Evolutionary conservation across 2,888 invertebrate species (phyloP), one percentile per base, ranked within the genome.

Genomic region (Acheta domesticus): DNA sequence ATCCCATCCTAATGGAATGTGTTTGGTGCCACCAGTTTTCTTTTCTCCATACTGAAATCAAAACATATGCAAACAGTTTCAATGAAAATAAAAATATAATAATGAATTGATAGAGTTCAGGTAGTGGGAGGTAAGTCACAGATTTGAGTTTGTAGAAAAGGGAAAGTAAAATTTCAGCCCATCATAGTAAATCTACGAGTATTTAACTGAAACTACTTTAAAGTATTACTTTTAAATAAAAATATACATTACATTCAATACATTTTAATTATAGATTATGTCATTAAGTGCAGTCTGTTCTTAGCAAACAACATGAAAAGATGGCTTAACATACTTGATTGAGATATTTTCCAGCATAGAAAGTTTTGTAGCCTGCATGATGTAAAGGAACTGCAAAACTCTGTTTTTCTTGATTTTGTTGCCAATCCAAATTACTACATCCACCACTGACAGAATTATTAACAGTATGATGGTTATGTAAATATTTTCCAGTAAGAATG

Each of bases 301-400:
- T 36, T 36, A 36, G 36, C 36, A 8, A 36, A 36, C 5, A 36
- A 4, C 36, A 36, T 36, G 36, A 36, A 36, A 36, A 8, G 36
- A 36, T 36, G 36, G 36, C 36, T 8, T 36, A 36, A 78, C 78
- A 82, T 85, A 94, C 96, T 90, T 93, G 90, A 87, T 98, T 98
- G 82, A 98, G 88, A 88, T 98, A 98, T 89, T 98, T 98, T 77
- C 98, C 97, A 83, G 95, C 96, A 86, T 95, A 98, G 86, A 97
- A 96, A 0, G 96, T 97, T 11, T 87, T 89, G 85, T 97, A 98
- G 12, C 88, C 89, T 0, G 90, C 84, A 0, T 88, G 85, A 79
- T 93, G 90, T 50, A 98, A 86, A 74, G 91, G 85, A 0, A 90
- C 89, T 0, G 93, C 93, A 84, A 96, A 92, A 1, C 94, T 92